Evolutionary conservation across 1,140 invertebrate species (phyloP).

Genomic region (Drosophila paulistorum): DNA sequence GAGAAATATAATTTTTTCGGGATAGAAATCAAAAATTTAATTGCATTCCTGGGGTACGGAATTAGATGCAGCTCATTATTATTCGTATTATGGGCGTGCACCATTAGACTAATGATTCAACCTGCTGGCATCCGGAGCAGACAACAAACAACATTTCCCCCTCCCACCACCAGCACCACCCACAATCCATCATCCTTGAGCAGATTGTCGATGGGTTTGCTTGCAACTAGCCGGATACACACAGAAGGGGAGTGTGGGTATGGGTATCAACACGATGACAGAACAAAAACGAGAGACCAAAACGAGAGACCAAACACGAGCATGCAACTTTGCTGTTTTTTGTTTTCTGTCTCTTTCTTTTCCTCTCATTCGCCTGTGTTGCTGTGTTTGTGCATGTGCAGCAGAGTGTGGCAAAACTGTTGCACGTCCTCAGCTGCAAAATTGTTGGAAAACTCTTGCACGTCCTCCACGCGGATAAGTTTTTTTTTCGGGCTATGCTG

Average conservation of each 20-base stretch:
- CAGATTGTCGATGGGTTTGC: no score
- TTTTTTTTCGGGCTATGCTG: conserved; percentile 19
- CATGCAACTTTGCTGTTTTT: conserved; percentile 8
- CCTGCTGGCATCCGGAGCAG: conserved; percentile 36
- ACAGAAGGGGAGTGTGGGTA: no score
- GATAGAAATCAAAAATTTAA: conserved; percentile 4
- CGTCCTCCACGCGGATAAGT: conserved; percentile 64
- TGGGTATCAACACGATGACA: neutral
- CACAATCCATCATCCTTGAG: neutral
- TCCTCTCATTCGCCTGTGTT: neutral
- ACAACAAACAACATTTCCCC: conserved; percentile 6
- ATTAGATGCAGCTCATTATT: neutral
- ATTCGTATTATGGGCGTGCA: neutral
- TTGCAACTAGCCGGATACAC: no score
- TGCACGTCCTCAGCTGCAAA: conserved; percentile 54
- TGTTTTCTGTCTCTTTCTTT: neutral
- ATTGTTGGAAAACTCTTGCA: conserved; percentile 66
- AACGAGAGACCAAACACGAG: conserved; percentile 9
- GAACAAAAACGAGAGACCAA: conserved; percentile 5
- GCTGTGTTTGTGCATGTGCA: conserved; percentile 62
- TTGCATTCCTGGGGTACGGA: neutral
- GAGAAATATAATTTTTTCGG: neutral
- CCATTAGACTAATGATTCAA: conserved; percentile 34
- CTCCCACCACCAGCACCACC: neutral
- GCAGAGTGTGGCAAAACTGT: conserved; percentile 57